Evolutionary conservation across 2,113 vertebrate genomes (phyloP), one percentile per base, ranked within the genome.

Genomic region (Nymphicus hollandicus): DNA sequence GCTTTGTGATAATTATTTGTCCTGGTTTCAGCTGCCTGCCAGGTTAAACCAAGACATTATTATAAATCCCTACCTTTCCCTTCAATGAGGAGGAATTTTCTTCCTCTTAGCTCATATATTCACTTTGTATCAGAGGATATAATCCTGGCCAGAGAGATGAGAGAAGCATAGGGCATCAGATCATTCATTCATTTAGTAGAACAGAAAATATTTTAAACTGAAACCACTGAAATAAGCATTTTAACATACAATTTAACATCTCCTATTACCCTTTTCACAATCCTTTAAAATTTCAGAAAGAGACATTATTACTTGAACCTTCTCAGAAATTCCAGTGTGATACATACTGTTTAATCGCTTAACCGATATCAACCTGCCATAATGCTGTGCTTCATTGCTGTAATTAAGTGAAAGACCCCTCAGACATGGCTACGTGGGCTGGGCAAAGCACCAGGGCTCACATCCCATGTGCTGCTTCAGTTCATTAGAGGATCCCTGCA

Each of bases 391-490:
- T 29, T 81, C 17, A 25, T 12, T 28, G 7, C 33, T 22, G 7
- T 24, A 69, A 44, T 18, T 27, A 25, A 23, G 31, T 8, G 66
- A 82, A 52, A 49, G 18, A 22, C 46, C n/a, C 37, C 81, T 66
- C 76, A 58, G 71, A 35, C 33, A 24, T 0, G 5, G 31, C 50
- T 28, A 6, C 64, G 56, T 20, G 37, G n/a, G 37, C 69, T 84
- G 53, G 53, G 19, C 66, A 76, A 25, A 69, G 47, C 68, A 39
- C n/a, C 78, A 61, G 39, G 23, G 17, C 68, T 73, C 58, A 63
- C 31, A 11, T 1, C 0, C 17, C 10, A 0, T 13, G 50, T 23
- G 47, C 72, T 78, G 1, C 79, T 77, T 24, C 49, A 39, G 64
- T 50, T 89, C 5, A 1, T 47, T 27, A 13, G 6, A 41, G 10